Evolutionary conservation across 2,113 vertebrate species (phyloP).

Genomic region (Lethenteron reissneri): DNA sequence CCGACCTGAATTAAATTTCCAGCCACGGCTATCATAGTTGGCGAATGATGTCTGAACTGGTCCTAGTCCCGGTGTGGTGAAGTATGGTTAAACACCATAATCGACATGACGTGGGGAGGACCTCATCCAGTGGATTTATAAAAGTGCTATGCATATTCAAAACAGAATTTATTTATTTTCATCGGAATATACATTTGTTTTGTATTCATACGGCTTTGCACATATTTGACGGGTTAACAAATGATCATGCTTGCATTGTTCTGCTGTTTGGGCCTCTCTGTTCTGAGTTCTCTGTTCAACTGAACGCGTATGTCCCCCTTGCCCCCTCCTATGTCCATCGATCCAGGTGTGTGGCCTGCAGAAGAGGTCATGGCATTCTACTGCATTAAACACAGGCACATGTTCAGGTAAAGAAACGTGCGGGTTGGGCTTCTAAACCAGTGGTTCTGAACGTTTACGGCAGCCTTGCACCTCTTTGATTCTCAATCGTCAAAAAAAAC

Average conservation of each 20-base stretch:
- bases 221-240: conserved; percentile 10
- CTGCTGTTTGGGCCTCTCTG: not conserved
- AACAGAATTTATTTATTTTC: no score
- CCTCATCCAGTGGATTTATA: no score
- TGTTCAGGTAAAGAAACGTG: conserved; percentile 48
- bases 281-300: conserved; percentile 4
- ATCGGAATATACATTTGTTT: no score
- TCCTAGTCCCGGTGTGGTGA: no score
- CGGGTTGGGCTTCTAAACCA: conserved; percentile 11
- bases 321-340: not conserved
- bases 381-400: conserved; percentile 55
- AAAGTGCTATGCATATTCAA: no score
- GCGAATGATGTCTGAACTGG: no score
- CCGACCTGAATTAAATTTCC: no score
- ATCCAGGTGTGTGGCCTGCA: conserved; percentile 77
- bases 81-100: no score
- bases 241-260: conserved; percentile 10
- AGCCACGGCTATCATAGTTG: no score
- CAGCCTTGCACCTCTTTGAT: no score
- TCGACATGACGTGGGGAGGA: no score
- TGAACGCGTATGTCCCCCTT: conserved; percentile 1
- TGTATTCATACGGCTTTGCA: not conserved
- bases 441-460: not conserved
- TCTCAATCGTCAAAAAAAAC: no score
- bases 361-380: conserved; percentile 92